Evolutionary conservation across 1,140 invertebrate genomes (phyloP).

Genomic region (Drosophila punjabiensis): DNA sequence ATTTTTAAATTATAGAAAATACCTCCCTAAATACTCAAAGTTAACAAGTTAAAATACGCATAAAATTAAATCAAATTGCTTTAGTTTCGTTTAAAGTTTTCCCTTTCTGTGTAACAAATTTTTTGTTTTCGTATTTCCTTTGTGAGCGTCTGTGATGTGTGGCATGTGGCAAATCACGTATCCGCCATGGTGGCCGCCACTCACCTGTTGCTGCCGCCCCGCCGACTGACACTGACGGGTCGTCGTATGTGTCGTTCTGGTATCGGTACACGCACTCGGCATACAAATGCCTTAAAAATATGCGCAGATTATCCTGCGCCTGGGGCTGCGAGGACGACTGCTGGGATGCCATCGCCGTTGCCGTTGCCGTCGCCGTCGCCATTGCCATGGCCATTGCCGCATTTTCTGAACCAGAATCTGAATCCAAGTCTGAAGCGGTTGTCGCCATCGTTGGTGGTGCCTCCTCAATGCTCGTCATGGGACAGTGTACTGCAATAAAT

Average conservation of each 20-base stretch:
- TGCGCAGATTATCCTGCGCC: conserved; percentile 63
- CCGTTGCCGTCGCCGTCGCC: too few species aligned
- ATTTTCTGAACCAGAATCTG: not conserved
- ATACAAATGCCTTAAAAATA: conserved; percentile 75
- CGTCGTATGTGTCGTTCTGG: conserved; percentile 57
- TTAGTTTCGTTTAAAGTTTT: not conserved
- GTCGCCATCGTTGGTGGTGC: conserved; percentile 13
- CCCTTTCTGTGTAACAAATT: not conserved
- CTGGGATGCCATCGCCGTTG: not conserved
- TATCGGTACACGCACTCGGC: conserved; percentile 71
- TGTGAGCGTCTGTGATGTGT: not conserved
- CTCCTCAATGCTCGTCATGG: conserved; percentile 25
- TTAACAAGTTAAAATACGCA: not conserved
- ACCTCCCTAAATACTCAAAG: not conserved
- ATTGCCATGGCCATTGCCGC: conserved; percentile 24
- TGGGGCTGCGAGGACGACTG: conserved; percentile 20
- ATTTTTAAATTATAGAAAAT: not conserved
- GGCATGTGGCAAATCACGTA: conserved; percentile 43
- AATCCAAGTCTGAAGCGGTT: not conserved
- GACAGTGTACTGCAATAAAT: conserved; percentile 9
- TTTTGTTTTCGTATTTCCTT: not conserved
- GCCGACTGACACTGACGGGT: conserved; percentile 17
- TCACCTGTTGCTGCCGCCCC: conserved; percentile 54
- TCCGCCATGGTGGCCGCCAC: conserved; percentile 30
- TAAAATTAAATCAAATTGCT: not conserved